phyloP scores from a whole-genome alignment of 2,797 vertebrate species.

The Chrysolophus pictus region DNA sequence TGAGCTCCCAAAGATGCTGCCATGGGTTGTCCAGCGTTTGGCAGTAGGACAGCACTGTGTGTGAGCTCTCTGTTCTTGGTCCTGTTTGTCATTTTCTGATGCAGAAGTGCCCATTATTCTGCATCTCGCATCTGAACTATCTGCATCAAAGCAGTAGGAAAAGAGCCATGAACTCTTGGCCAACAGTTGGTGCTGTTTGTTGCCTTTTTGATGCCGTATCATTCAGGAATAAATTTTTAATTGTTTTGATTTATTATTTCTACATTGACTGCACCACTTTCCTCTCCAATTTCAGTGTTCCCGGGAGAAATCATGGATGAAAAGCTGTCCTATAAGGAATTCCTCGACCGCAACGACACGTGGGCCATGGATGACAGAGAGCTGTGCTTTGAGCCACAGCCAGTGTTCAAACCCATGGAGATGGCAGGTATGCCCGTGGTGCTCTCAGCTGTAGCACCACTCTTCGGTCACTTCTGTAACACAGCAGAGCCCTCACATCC shows the following conservation, averaged over 20 bases:
- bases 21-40: fast-evolving
- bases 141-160: not conserved
- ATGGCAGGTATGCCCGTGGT: constrained; percentile 42
- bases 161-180: fast-evolving
- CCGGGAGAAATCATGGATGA: constrained; percentile 70
- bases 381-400: constrained; percentile 63
- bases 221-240: fast-evolving
- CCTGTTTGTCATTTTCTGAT: not conserved
- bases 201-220: fast-evolving
- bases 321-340: constrained; percentile 72
- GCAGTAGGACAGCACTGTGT: not conserved
- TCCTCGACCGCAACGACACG: constrained; percentile 61
- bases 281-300: constrained; percentile 40
- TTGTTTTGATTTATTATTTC: fast-evolving
- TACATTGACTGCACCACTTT: not conserved
- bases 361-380: constrained; percentile 70
- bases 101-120: not conserved
- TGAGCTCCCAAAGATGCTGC: not conserved
- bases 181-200: fast-evolving
- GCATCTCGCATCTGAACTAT: fast-evolving
- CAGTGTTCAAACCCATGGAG: constrained; percentile 53
- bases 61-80: fast-evolving
- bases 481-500: fast-evolving
- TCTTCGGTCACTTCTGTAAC: fast-evolving
- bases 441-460: not conserved